Base-by-base conservation (phyloP, 1,140 invertebrate species). In the Triops longicaudatus region DNA sequence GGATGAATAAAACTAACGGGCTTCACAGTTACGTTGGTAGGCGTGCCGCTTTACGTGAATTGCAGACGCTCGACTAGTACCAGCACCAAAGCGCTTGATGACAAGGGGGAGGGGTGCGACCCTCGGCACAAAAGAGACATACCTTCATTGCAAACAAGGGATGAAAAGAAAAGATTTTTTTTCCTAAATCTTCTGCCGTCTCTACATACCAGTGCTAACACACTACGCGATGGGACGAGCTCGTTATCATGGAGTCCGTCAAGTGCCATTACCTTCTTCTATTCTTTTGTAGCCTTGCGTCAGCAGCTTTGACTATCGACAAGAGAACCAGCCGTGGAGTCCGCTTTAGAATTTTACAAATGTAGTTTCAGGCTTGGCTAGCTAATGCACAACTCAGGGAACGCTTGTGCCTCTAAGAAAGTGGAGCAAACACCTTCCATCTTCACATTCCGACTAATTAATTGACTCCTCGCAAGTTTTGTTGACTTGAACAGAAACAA, bases 1-100 rank as follows among this genome's bases (percentile, higher is more conserved):
- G 50, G 50, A 63, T n/a, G 50, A 63, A 63, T 63, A 63, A 63
- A 22, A 63, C 50, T 63, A 63, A 63, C 50, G 50, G 50, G 22
- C 50, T 63, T 63, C n/a, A 63, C 50, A 63, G 22, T 37, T 37
- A 63, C 50, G 50, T n/a, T 22, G 50, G 22, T 12, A 63, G 50
- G 50, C 50, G 50, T 63, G 50, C 17, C 50, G 50, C 17, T 63
- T 22, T 63, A 22, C 50, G 22, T 17, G 50, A 63, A 63, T 63
- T 63, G 50, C 14, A 63, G 50, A 63, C 50, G 14, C 22, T 63
- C 7, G 10, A 37, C 50, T 63, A 63, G 50, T 63, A 63, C 50
- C 50, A 63, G 50, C 50, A 63, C 14, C 44, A 63, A n/a, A 22
- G 14, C 14, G 50, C 14, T n/a, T 6, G 22, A 63, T 7, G 31